These are phyloP conservation scores for Forficula auricularia DNA, from an alignment of 1,140 invertebrate genomes.

Conservation along the genomic window DNA sequence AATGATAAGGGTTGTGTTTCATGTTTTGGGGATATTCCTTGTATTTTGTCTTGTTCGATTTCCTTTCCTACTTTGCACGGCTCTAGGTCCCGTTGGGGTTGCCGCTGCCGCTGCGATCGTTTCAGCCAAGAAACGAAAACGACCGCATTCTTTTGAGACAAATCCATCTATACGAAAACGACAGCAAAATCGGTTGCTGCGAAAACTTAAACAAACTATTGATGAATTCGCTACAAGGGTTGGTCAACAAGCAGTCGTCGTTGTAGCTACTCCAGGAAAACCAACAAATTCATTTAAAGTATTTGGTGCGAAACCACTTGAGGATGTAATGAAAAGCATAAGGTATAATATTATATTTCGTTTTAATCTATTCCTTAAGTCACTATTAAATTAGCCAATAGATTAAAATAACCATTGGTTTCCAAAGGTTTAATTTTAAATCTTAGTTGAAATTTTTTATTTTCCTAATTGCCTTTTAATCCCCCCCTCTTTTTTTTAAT, in stretches of 20 bases:
- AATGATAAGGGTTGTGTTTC: no score
- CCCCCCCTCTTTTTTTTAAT: no score
- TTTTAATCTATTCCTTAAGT: no score
- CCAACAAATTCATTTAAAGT: conserved; percentile 89
- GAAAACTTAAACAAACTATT: conserved; percentile 85
- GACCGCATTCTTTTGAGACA: conserved; percentile 92
- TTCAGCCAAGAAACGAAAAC: conserved; percentile 85
- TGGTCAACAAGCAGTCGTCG: conserved; percentile 90
- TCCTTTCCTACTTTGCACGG: no score
- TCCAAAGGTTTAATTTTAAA: no score
- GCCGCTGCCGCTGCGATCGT: conserved; percentile 92
- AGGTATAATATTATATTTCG: no score
- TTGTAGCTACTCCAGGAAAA: conserved; percentile 93
- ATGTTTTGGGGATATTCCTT: no score
- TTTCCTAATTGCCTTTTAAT: no score
- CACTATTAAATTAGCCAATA: no score
- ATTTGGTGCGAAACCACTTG: conserved; percentile 90
- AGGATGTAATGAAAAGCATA: conserved; percentile 57
- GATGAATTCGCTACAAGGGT: conserved; percentile 93
- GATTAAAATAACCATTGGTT: no score
- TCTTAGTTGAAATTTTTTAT: no score
- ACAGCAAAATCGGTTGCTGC: conserved; percentile 82
- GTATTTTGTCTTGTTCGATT: no score
- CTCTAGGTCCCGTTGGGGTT: conserved; percentile 76
- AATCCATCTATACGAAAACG: conserved; percentile 92